Evolutionary conservation across 2,888 invertebrate genomes (phyloP), one percentile per base, ranked within the genome.

Genomic region (Lysandra coridon): DNA sequence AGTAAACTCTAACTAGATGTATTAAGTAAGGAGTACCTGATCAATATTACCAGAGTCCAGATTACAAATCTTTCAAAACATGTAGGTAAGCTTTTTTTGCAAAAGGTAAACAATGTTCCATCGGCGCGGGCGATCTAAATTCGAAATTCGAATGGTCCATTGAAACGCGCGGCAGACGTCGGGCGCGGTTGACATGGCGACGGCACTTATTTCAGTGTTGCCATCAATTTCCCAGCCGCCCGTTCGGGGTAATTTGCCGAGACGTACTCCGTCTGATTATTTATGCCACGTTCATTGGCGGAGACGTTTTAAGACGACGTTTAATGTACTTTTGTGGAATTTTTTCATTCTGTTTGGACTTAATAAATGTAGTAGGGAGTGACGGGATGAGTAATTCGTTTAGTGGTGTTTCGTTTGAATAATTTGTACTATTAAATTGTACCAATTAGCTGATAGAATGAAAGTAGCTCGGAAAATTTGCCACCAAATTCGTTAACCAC

Each of bases 181-280:
- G 74, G 44, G 49, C 33, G 69, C 79, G 40, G 88, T 88, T 84
- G 88, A 86, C 80, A 80, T 77, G 79, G 76, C 80, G 82, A 81
- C 88, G 85, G 87, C 83, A 82, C 84, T 84, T 85, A 85, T 85
- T 85, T 84, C 89, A 81, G 80, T 84, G 85, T 85, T 84, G 84
- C 84, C 86, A 85, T 85, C 85, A 85, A 85, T 85, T 83, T 80
- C 82, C 80, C 85, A 86, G 86, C 88, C 90, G 83, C 84, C 90
- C 89, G 91, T 91, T 91, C 90, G 85, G 88, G 88, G 90, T 92
- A 92, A 92, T 92, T 92, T 91, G 91, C 88, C 87, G 86, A 88
- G 91, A 91, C 91, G 90, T 89, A 87, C 87, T 86, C 85, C 85
- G 85, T 84, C 89, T 89, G 88, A 90, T 90, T 92, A 91, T 91